These are phyloP conservation scores for Tribolium madens DNA, from an alignment of 1,140 invertebrate genomes.

Conservation along the genomic window DNA sequence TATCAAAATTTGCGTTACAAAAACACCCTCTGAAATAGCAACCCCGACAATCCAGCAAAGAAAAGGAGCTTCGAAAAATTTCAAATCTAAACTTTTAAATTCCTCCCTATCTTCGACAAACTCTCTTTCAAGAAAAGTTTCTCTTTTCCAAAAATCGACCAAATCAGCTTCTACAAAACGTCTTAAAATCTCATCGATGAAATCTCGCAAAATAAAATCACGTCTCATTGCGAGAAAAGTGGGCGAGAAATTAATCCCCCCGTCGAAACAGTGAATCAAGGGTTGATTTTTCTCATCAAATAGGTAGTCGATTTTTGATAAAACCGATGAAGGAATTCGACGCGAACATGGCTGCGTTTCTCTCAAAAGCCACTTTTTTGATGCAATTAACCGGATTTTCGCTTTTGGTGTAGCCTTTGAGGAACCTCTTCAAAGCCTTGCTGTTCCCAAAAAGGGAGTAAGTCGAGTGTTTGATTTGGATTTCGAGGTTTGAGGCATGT, in stretches of 20 bases:
- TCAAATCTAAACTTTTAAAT: neutral
- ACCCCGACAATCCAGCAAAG: slow-evolving; percentile 17
- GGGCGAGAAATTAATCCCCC: slow-evolving; percentile 42
- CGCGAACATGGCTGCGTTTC: slow-evolving; percentile 28
- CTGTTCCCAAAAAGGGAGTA: neutral
- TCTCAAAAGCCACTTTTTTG: slow-evolving; percentile 3
- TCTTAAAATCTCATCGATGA: slow-evolving; percentile 46
- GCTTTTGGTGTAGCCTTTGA: slow-evolving; percentile 17
- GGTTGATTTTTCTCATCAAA: slow-evolving; percentile 14
- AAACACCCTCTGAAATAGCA: neutral
- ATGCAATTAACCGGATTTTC: slow-evolving; percentile 31
- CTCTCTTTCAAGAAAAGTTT: slow-evolving; percentile 40
- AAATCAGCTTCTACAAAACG: slow-evolving; percentile 45
- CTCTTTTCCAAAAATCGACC: slow-evolving; percentile 40
- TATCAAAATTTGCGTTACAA: neutral
- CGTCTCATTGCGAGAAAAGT: slow-evolving; percentile 48
- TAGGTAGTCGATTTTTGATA: slow-evolving; percentile 27
- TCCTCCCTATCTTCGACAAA: neutral
- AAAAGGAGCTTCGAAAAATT: slow-evolving; percentile 32
- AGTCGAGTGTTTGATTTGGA: slow-evolving; percentile 20
- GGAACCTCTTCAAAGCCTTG: neutral
- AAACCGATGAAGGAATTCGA: slow-evolving; percentile 35
- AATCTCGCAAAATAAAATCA: slow-evolving; percentile 46
- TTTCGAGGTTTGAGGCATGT: slow-evolving; percentile 32
- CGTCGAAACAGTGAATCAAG: slow-evolving; percentile 48